Percentiles rank a stretch among this genome's conserved stretches.
Evolutionary conservation across 2,113 vertebrate genomes (phyloP).

Genomic region (Lepus americanus): DNA sequence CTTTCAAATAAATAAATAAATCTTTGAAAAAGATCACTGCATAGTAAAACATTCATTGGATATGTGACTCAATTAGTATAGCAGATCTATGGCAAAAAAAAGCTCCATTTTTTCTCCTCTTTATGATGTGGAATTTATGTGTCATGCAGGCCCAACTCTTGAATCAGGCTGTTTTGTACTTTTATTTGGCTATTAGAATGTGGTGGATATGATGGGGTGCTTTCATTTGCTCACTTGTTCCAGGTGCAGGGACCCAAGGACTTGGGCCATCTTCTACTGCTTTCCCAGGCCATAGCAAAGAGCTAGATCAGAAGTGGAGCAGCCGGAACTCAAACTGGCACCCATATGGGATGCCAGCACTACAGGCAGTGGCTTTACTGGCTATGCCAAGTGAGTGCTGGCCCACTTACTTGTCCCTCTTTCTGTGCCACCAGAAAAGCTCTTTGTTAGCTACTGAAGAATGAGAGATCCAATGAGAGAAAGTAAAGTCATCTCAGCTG

Average conservation of each 20-base stretch:
- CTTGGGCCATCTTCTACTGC: no score
- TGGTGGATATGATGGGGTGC: background rate
- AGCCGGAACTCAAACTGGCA: no score
- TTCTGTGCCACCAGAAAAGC: background rate
- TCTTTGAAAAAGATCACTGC: background rate
- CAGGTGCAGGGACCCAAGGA: no score
- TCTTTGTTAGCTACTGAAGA: background rate
- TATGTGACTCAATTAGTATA: background rate
- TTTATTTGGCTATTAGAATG: background rate
- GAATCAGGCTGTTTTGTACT: background rate
- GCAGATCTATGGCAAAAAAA: background rate
- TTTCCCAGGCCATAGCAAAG: no score
- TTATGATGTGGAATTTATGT: background rate
- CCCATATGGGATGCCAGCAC: no score
- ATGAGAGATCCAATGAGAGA: background rate
- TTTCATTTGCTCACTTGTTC: background rate
- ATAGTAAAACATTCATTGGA: background rate
- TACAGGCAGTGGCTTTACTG: no score
- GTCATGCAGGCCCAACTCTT: background rate
- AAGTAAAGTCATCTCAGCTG: background rate
- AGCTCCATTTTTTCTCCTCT: background rate
- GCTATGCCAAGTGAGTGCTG: no score
- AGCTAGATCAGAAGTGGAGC: no score
- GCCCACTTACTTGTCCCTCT: background rate
- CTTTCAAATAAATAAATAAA: no score